A percentile compares a stretch with the other conserved stretches of the same genome.
These are phyloP conservation scores for Anser cygnoides DNA, from an alignment of 2,113 vertebrate species.

Conservation along the genomic window DNA sequence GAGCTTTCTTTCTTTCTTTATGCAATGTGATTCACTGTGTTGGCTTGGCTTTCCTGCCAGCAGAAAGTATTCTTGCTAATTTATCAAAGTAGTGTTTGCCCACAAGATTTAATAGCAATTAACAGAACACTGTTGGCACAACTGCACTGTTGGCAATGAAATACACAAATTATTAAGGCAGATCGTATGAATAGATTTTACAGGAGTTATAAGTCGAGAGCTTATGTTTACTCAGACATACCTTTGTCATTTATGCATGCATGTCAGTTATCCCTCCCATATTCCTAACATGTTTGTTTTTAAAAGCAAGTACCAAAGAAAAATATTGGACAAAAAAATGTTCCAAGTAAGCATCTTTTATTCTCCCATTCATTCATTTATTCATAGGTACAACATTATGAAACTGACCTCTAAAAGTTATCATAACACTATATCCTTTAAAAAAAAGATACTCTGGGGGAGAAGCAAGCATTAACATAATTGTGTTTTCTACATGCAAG, in stretches of 20 bases:
- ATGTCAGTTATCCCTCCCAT: not conserved
- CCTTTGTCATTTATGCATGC: not conserved
- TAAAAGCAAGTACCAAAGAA: not conserved
- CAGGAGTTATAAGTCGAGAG: not conserved
- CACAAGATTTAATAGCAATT: conserved; percentile 33
- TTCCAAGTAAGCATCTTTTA: not conserved
- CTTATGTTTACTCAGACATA: conserved; percentile 17
- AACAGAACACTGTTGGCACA: not conserved
- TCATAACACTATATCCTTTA: not conserved
- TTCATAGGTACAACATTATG: not conserved
- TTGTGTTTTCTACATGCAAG: not conserved
- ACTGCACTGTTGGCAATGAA: not conserved
- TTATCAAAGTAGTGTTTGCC: conserved; percentile 17
- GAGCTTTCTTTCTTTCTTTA: not conserved
- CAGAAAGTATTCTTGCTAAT: conserved; percentile 28
- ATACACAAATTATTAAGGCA: not conserved
- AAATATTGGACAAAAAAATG: not conserved
- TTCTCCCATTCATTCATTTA: not conserved
- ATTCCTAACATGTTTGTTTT: rapidly evolving
- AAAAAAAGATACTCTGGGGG: not conserved
- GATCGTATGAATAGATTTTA: not conserved
- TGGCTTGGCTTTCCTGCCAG: not conserved
- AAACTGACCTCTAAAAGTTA: not conserved
- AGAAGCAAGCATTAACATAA: not conserved
- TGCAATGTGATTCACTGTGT: not conserved